Conservation (phyloP, 1,140 invertebrate genomes). For the Drosophila melanogaster region DNA sequence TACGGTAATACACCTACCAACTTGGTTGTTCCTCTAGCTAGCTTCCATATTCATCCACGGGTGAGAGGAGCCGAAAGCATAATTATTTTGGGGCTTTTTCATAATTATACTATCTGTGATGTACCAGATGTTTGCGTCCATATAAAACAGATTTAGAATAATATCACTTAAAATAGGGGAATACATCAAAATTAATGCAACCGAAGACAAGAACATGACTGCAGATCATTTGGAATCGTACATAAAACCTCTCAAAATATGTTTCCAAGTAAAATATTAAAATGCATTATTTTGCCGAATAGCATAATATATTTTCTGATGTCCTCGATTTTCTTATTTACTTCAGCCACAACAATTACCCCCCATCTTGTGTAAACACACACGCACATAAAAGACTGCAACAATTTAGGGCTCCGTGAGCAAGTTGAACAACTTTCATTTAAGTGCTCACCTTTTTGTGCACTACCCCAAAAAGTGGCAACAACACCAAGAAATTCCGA, state of each 20-base stretch:
- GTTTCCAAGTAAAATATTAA: neutral
- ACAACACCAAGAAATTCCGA: slow-evolving; percentile 38
- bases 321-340: slow-evolving; percentile 34
- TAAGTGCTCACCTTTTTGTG: slow-evolving; percentile 64
- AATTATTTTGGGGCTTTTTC: slow-evolving; percentile 33
- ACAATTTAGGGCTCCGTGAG: slow-evolving; percentile 38
- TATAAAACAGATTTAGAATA: slow-evolving; percentile 42
- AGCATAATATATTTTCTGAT: slow-evolving; percentile 5
- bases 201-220: too few species aligned
- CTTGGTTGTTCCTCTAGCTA: neutral
- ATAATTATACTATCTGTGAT: slow-evolving; percentile 53
- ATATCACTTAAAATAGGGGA: slow-evolving; percentile 14
- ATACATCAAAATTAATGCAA: neutral
- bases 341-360: slow-evolving; percentile 27
- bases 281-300: neutral
- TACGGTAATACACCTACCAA: slow-evolving; percentile 41
- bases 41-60: slow-evolving; percentile 19
- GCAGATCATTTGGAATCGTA: too few species aligned
- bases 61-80: slow-evolving; percentile 30
- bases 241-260: too few species aligned
- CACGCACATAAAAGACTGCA: slow-evolving; percentile 16
- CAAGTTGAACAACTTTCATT: slow-evolving; percentile 72
- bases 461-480: slow-evolving; percentile 36
- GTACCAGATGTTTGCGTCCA: slow-evolving; percentile 33
- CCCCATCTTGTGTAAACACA: slow-evolving; percentile 11